Conservation (phyloP, 2,888 invertebrate species). For the Ferdinandea cuprea region DNA sequence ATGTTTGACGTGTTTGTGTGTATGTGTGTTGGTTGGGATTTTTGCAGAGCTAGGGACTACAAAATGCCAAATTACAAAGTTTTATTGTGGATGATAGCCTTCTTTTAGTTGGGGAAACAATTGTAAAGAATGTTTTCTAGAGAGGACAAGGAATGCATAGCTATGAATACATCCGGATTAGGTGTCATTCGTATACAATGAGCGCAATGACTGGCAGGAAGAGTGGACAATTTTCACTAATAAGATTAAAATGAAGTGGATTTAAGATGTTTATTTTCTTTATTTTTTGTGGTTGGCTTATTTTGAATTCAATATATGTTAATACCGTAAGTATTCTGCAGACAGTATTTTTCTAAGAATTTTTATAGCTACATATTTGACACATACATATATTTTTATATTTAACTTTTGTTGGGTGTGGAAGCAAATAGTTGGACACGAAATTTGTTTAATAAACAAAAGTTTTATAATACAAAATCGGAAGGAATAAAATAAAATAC, state of each 20-base stretch:
- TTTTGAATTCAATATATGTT: background rate
- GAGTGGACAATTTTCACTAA: background rate
- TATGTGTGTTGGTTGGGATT: too few species aligned
- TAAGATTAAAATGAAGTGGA: background rate
- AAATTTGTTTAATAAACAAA: too few species aligned
- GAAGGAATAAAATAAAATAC: too few species aligned
- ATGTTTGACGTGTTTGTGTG: background rate
- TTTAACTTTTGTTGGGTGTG: too few species aligned
- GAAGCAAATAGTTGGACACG: too few species aligned
- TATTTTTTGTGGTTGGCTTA: background rate
- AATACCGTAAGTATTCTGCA: too few species aligned
- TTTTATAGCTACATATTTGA: too few species aligned
- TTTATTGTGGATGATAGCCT: background rate
- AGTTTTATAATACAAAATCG: too few species aligned
- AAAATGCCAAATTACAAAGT: background rate
- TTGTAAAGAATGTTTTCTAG: background rate
- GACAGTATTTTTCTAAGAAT: too few species aligned
- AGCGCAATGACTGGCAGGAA: background rate
- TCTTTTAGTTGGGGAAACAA: background rate
- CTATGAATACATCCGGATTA: background rate
- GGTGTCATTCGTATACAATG: background rate
- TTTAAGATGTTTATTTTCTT: background rate
- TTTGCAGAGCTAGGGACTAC: background rate
- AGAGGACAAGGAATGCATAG: background rate
- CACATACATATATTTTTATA: too few species aligned